Evolutionary conservation across 30 jellyfish, hydroid and myxozoan species (phyloP), one percentile per base, ranked within the genome.

Genomic region (Pelagia noctiluca): DNA sequence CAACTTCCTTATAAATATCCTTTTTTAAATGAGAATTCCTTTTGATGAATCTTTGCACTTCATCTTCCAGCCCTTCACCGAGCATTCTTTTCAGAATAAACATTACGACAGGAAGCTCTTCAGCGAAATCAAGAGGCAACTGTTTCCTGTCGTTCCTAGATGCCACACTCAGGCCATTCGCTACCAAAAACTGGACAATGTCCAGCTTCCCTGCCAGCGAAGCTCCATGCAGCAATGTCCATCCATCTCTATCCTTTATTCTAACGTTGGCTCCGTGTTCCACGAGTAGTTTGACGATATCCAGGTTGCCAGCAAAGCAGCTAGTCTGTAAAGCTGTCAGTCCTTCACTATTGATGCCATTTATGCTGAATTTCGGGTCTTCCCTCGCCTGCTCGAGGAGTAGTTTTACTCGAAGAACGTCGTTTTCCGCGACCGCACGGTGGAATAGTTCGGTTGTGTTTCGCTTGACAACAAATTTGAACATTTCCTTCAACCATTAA

Each of bases 311-410:
- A 37, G 95, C 95, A 60, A 94, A 94, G 71, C 99, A 94, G 65
- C 97, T 88, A 63, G 78, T 83, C 67, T 94, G 99, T 54, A 94
- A 85, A 8, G 99, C 99, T 1, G 99, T 94, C 13, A 94, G 78
- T 0, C 99, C 99, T 11, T 94, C 99, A 3, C 85, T 97, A 63
- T 94, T 94, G 50, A 94, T 82, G 31, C 80, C 97, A 54, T 94
- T 97, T 63, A 94, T 85, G 75, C 85, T 84, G 67, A 94, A 94
- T 57, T 89, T 89, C 5, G 97, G 83, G 76, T 94, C 99, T 22
- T 88, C 86, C 70, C 69, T 77, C 29, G 97, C 92, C 48, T 94
- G 97, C 57, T 94, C 99, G n/a, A 94, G 93, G 29, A 94, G 71
- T 33, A 94, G 63, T 35, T 84, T 89, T 38, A 75, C 96, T 35